A percentile compares a stretch with the other conserved stretches of the same genome.
Evolutionary conservation across 2,797 vertebrate genomes (phyloP).

Genomic region (Eulemur rubriventer): DNA sequence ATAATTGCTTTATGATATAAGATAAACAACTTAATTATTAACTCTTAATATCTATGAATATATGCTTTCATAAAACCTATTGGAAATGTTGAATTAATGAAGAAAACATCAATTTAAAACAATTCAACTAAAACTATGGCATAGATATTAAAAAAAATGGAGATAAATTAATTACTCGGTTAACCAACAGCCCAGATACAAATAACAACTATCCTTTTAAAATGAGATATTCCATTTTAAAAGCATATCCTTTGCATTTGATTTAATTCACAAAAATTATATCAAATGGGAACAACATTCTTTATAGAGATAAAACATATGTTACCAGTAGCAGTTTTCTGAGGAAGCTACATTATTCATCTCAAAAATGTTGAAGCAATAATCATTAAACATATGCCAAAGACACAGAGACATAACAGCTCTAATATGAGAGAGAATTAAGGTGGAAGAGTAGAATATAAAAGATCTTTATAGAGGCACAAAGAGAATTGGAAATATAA

Average conservation of each 20-base stretch:
- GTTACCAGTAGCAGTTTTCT: conserved; percentile 49
- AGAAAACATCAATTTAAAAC: not conserved
- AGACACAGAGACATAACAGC: conserved; percentile 27
- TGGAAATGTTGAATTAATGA: not conserved
- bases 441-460: conserved; percentile 29
- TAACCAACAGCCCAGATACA: conserved; percentile 2
- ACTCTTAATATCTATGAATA: not conserved
- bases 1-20: not conserved
- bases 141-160: not conserved
- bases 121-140: not conserved
- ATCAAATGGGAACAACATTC: not conserved
- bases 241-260: conserved; percentile 17
- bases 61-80: not conserved
- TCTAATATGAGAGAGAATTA: conserved; percentile 49
- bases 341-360: conserved; percentile 60
- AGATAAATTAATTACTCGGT: not conserved
- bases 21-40: not conserved
- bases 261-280: conserved; percentile 46
- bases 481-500: conserved; percentile 51
- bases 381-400: conserved; percentile 66
- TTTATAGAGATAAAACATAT: conserved; percentile 55
- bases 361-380: conserved; percentile 49
- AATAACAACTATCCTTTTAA: conserved; percentile 22
- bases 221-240: conserved; percentile 42
- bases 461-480: conserved; percentile 27